Evolutionary conservation across 64 coral and sea anemone genomes (phyloP), one percentile per base, ranked within the genome.

Genomic region (Pachyseris speciosa): DNA sequence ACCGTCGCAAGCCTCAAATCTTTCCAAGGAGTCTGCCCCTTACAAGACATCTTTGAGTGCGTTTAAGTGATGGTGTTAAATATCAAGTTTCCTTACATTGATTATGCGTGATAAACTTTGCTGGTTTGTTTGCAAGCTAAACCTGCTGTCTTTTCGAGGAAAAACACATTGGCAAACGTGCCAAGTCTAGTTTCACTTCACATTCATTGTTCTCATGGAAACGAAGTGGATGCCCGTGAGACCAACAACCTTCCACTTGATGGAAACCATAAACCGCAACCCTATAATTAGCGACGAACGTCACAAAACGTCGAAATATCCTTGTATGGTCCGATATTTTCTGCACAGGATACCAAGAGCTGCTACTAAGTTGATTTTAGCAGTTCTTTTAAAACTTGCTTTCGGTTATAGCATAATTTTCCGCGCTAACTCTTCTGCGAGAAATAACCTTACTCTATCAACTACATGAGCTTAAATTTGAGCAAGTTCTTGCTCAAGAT

Each of bases 1-100:
- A 72, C 55, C 1, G 86, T 42, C 2, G 91, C 69, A 38, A 85
- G 84, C 50, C 91, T 43, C 30, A 97, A 29, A 32, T 97, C 95
- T 77, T 83, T 93, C 95, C 95, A 97, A 28, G 58, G 78, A 0
- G 88, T 42, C 27, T 48, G 20, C 63, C 34, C 49, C 53, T 69
- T 79, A 7, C 58, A 42, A 55, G 8, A 67, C 73, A 86, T 86
- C 32, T 57, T 77, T 37, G 4, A 29, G 15, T 39, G 37, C 20
- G 4, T 31, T 17, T 45, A 9, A n/a, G 48, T 27, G 50, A 3
- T 51, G 3, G 17, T 12, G 68, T 44, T 0, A 81, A 38, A 22
- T 24, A 24, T 26, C 22, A 41, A 41, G n/a, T n/a, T n/a, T n/a
- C n/a, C 32, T 63, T 39, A 33, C 41, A 11, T 52, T 48, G 15